Conservation (phyloP, 2,113 vertebrate genomes). For the Brachionichthys hirsutus region DNA sequence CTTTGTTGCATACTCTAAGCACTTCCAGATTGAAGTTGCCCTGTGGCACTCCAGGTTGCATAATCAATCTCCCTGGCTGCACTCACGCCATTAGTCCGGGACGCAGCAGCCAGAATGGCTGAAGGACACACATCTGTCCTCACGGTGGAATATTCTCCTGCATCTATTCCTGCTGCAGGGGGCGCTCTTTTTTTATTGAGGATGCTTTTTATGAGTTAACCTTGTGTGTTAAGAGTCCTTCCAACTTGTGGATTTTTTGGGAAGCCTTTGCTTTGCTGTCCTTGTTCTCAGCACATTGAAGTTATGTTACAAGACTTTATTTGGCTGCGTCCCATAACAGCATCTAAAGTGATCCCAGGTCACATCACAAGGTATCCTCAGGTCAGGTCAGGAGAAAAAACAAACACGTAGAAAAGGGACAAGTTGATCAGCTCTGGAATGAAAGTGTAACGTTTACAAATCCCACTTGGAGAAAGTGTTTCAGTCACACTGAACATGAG, state of each 20-base stretch:
- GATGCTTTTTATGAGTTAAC: neutral
- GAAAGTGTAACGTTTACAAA: too few relatives aligned
- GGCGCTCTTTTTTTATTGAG: neutral
- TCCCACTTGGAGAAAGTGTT: too few relatives aligned
- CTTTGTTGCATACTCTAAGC: constrained; percentile 63
- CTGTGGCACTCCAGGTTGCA: constrained; percentile 75
- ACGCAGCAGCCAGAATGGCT: constrained; percentile 60
- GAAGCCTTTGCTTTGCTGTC: neutral
- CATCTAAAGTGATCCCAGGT: neutral
- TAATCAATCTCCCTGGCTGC: constrained; percentile 73
- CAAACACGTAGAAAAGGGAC: too few relatives aligned
- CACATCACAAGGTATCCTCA: neutral
- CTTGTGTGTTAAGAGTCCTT: constrained; percentile 3
- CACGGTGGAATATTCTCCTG: constrained; percentile 13
- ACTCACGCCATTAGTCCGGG: constrained; percentile 54
- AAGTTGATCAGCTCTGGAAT: too few relatives aligned
- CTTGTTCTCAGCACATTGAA: neutral
- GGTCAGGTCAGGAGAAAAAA: neutral
- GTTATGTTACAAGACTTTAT: neutral
- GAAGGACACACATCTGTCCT: too few relatives aligned
- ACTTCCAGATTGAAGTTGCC: constrained; percentile 77
- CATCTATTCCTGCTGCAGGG: neutral
- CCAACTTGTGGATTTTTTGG: neutral
- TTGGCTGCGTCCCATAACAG: neutral
- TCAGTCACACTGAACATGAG: too few relatives aligned